phyloP scores from a whole-genome alignment of 2,888 invertebrate genomes.

The Cephus pygmeus region DNA sequence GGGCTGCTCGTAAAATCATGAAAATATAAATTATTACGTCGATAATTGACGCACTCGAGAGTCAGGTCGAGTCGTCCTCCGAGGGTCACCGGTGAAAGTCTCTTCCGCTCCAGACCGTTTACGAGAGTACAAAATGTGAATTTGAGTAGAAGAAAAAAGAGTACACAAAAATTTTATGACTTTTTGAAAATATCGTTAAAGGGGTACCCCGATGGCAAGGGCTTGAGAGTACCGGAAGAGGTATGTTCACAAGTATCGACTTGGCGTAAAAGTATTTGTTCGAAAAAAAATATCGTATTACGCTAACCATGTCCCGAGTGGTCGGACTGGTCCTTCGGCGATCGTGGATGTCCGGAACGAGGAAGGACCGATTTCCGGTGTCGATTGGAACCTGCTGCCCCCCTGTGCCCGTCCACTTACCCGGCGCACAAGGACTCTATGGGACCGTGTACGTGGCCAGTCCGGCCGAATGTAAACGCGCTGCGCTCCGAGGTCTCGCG shows the following conservation, averaged over 20 bases:
- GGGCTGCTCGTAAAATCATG: slow-evolving; percentile 46
- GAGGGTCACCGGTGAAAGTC: slow-evolving; percentile 24
- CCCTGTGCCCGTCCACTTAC: not conserved
- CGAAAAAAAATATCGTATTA: slow-evolving; percentile 24
- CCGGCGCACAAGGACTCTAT: not conserved
- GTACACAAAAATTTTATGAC: not conserved
- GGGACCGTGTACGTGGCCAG: not conserved
- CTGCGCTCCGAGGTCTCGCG: not conserved
- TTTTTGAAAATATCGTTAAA: not conserved
- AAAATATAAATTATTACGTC: slow-evolving; percentile 58
- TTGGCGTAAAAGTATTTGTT: slow-evolving; percentile 16
- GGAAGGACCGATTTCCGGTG: not conserved
- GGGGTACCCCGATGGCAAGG: not conserved
- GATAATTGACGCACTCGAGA: slow-evolving; percentile 37
- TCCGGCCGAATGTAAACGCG: not conserved
- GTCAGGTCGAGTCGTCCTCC: slow-evolving; percentile 7
- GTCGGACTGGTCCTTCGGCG: not conserved
- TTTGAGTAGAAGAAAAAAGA: not conserved
- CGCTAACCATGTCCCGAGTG: not conserved
- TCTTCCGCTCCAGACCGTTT: slow-evolving; percentile 6
- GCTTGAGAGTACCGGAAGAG: not conserved
- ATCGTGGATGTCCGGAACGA: not conserved
- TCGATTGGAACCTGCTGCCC: not conserved
- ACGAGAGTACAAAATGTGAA: not conserved
- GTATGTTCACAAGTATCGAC: not conserved